Evolutionary conservation across 2,113 vertebrate species (phyloP).

Genomic region (Hiodon tergisus): DNA sequence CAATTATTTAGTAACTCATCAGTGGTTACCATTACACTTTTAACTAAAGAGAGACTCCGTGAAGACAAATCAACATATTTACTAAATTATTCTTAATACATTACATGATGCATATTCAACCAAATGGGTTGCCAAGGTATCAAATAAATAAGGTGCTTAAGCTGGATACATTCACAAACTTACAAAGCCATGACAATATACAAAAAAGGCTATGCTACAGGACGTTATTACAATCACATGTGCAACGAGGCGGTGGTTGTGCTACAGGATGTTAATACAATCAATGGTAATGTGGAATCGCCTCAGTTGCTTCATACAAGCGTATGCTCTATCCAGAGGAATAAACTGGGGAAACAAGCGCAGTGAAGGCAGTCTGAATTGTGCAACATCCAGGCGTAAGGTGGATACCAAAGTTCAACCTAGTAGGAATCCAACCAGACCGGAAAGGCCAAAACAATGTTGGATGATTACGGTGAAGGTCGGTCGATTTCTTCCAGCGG

Average conservation of each 20-base stretch:
- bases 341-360: too few relatives aligned
- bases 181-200: background rate
- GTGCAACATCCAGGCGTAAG: background rate
- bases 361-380: background rate
- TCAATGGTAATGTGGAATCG: too few relatives aligned
- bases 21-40: background rate
- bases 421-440: background rate
- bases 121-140: conserved; percentile 20
- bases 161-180: conserved; percentile 29
- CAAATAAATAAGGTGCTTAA: conserved; percentile 17
- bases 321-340: background rate
- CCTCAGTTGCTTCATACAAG: background rate
- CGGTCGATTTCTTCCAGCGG: conserved; percentile 9
- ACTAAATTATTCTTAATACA: conserved; percentile 39
- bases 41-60: background rate
- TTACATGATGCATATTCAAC: conserved; percentile 21
- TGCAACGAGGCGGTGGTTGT: background rate
- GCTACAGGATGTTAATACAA: background rate
- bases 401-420: background rate
- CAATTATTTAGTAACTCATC: too few relatives aligned
- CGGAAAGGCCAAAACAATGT: background rate
- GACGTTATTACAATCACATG: too few relatives aligned
- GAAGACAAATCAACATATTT: conserved; percentile 29
- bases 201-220: background rate
- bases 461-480: background rate